Percentiles rank a stretch among this genome's conserved stretches.
phyloP scores from a whole-genome alignment of 2,113 vertebrate genomes.

The Epinephelus cyanopodus region DNA sequence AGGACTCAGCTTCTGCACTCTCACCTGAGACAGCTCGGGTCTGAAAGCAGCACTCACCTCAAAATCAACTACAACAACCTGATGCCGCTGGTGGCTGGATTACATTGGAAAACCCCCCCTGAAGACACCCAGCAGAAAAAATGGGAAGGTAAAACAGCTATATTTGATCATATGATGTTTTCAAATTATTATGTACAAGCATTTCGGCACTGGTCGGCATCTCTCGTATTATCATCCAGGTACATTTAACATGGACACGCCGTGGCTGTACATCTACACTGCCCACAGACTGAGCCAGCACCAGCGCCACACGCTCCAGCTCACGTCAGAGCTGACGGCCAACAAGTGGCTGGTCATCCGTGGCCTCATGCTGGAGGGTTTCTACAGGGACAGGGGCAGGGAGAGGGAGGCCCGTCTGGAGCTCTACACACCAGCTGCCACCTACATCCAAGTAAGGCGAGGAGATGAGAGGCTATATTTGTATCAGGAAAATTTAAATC shows the following conservation, averaged over 20 bases:
- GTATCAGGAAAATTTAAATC: background rate
- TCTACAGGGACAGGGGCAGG: slow-evolving; percentile 79
- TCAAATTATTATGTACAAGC: too few species aligned
- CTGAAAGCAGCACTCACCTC: slow-evolving; percentile 88
- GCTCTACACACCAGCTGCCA: slow-evolving; percentile 83
- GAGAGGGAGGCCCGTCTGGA: slow-evolving; percentile 85
- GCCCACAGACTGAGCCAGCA: slow-evolving; percentile 85
- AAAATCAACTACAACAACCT: slow-evolving; percentile 86
- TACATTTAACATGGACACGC: slow-evolving; percentile 87
- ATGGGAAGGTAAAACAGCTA: slow-evolving; percentile 86
- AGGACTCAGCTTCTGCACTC: slow-evolving; percentile 85
- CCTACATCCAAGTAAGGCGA: slow-evolving; percentile 84
- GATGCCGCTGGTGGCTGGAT: slow-evolving; percentile 83
- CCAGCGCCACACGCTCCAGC: slow-evolving; percentile 78
- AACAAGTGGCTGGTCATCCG: slow-evolving; percentile 86
- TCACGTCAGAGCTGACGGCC: slow-evolving; percentile 83
- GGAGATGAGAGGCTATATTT: background rate
- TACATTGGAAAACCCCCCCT: slow-evolving; percentile 87
- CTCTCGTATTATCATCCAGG: slow-evolving; percentile 73
- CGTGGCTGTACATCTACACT: slow-evolving; percentile 86
- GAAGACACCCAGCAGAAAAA: slow-evolving; percentile 75
- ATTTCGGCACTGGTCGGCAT: background rate
- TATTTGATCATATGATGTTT: background rate
- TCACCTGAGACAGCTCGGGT: slow-evolving; percentile 68
- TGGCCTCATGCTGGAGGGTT: slow-evolving; percentile 84